These are phyloP conservation scores for Caenorhabditis angaria DNA, from an alignment of 2,888 invertebrate genomes.

Conservation along the genomic window DNA sequence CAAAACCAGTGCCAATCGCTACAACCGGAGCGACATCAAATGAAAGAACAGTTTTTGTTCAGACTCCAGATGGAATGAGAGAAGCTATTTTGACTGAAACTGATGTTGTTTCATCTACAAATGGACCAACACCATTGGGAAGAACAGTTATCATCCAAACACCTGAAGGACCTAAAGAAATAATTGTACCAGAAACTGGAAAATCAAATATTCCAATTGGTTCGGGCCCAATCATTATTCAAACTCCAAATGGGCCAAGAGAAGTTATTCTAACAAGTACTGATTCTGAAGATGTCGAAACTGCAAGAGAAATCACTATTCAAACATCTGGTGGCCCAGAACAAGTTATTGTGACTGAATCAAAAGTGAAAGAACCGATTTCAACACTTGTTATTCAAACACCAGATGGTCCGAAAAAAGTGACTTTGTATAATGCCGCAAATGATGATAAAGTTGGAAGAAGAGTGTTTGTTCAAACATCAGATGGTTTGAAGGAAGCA, in stretches of 20 bases:
- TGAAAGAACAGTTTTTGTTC: neutral
- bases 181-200: neutral
- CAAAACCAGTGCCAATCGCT: neutral
- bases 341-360: neutral
- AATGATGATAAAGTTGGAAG: neutral
- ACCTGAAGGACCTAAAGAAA: neutral
- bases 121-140: neutral
- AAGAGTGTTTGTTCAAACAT: neutral
- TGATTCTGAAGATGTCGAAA: neutral
- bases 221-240: neutral
- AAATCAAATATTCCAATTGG: neutral
- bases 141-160: neutral
- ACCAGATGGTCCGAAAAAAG: neutral
- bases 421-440: neutral
- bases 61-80: neutral
- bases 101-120: neutral
- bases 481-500: neutral
- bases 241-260: neutral
- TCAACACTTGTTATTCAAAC: neutral
- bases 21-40: neutral
- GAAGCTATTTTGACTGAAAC: neutral
- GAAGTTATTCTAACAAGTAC: conserved; percentile 2
- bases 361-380: neutral
- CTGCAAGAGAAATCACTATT: neutral
- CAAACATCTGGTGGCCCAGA: neutral